Evolutionary conservation across 2,113 vertebrate species (phyloP).

Genomic region (Peromyscus maniculatus): DNA sequence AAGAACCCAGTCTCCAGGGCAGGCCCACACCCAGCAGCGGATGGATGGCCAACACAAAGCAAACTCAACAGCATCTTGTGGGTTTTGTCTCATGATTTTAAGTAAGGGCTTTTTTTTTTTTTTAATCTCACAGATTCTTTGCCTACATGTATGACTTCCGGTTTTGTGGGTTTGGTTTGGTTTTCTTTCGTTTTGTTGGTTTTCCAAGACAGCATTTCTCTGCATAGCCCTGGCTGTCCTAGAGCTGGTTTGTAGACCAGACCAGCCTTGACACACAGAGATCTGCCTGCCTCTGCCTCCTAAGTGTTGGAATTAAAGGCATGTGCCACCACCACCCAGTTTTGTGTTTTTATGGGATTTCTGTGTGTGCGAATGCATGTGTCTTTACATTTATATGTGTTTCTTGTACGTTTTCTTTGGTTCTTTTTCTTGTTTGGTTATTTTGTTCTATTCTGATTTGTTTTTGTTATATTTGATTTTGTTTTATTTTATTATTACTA

Average conservation of each 20-base stretch:
- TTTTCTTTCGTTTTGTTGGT: background rate
- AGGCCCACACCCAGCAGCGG: background rate
- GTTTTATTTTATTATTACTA: background rate
- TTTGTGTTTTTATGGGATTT: background rate
- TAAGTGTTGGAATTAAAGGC: too few species aligned
- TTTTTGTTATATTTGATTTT: background rate
- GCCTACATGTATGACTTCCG: background rate
- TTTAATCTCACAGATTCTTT: background rate
- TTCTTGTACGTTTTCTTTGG: background rate
- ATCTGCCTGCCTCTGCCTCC: too few species aligned
- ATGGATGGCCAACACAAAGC: background rate
- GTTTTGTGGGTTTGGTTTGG: background rate
- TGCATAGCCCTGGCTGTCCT: too few species aligned
- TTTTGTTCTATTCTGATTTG: background rate
- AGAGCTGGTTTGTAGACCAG: too few species aligned
- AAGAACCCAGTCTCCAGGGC: background rate
- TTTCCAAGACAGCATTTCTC: too few species aligned
- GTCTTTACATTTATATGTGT: background rate
- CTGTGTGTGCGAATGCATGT: background rate
- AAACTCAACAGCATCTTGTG: background rate
- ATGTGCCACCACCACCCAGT: too few species aligned
- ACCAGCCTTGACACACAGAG: too few species aligned
- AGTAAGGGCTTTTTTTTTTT: background rate
- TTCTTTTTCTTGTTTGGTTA: background rate
- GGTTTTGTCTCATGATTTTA: background rate